A percentile compares a stretch with the other conserved stretches of the same genome.
phyloP scores from a whole-genome alignment of 2,113 vertebrate genomes.

The Eurystomus gularis region DNA sequence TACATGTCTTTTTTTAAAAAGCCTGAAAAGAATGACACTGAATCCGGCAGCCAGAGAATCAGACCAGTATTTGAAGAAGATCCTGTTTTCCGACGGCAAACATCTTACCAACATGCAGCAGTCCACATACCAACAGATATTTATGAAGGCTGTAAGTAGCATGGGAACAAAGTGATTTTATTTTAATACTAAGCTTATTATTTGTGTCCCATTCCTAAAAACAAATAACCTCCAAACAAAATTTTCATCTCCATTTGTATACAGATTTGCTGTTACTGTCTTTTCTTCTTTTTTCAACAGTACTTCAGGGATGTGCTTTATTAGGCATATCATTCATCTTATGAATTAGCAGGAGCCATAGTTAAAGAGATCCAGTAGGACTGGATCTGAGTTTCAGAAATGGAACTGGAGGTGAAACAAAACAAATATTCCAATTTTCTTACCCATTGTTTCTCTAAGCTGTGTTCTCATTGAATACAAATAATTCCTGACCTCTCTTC shows the following conservation, averaged over 20 bases:
- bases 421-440: background rate
- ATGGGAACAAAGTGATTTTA: background rate
- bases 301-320: background rate
- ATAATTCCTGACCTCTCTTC: background rate
- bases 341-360: background rate
- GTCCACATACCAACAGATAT: slow-evolving; percentile 98
- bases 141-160: slow-evolving; percentile 96
- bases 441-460: background rate
- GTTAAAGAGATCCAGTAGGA: background rate
- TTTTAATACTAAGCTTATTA: background rate
- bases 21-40: slow-evolving; percentile 90
- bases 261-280: background rate
- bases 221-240: background rate
- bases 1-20: slow-evolving; percentile 48
- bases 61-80: slow-evolving; percentile 93
- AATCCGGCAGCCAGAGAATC: slow-evolving; percentile 85
- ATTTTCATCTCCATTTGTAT: background rate
- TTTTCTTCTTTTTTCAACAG: background rate
- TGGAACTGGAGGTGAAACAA: background rate
- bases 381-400: background rate
- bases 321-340: background rate
- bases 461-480: background rate
- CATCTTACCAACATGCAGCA: slow-evolving; percentile 92
- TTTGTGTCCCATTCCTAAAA: background rate
- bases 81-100: slow-evolving; percentile 85